These are phyloP conservation scores for Simalia tracyae DNA, from an alignment of 2,797 vertebrate genomes.

Conservation along the genomic window DNA sequence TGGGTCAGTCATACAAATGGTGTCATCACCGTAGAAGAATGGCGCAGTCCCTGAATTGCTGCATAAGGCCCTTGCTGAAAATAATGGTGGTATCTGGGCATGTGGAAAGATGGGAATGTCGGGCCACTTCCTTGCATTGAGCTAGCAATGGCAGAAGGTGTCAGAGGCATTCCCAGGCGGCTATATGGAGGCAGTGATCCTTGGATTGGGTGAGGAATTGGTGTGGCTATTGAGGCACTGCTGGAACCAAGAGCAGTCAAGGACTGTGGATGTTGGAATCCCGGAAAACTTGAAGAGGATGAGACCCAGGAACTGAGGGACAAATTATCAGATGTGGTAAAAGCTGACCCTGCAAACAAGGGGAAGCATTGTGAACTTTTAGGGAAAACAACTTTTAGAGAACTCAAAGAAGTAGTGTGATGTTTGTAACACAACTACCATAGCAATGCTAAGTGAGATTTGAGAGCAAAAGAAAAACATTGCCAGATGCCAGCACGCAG, in stretches of 20 bases:
- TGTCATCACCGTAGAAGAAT: conserved; percentile 97
- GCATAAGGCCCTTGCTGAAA: conserved; percentile 99
- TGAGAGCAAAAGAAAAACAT: conserved; percentile 60
- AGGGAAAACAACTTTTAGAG: neutral
- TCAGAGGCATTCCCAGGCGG: conserved; percentile 91
- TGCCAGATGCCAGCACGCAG: conserved; percentile 41
- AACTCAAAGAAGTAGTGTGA: conserved; percentile 36
- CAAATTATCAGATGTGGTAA: conserved; percentile 93
- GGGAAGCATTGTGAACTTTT: neutral
- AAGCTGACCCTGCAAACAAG: conserved; percentile 86
- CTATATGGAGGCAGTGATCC: conserved; percentile 92
- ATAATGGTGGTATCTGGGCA: conserved; percentile 98
- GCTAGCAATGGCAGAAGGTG: conserved; percentile 86
- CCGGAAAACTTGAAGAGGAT: conserved; percentile 87
- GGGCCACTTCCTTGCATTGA: conserved; percentile 93
- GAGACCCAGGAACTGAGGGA: conserved; percentile 97
- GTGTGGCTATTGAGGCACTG: conserved; percentile 80
- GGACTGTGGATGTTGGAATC: conserved; percentile 94
- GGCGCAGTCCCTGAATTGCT: conserved; percentile 96
- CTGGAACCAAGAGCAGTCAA: conserved; percentile 86
- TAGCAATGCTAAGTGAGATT: conserved; percentile 36
- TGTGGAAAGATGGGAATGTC: conserved; percentile 96
- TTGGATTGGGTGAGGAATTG: conserved; percentile 93
- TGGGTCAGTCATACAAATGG: conserved; percentile 90
- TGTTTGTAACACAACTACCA: conserved; percentile 59